A percentile compares a stretch with the other conserved stretches of the same genome.
phyloP scores from a whole-genome alignment of 1,140 invertebrate species.

The Drosophila melanogaster region Release_6_plus_ISO1_MT NT_033777.3:20178001-20178500 shows the following conservation, averaged over 20 bases:
- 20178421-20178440: conserved; percentile 37
- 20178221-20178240: conserved; percentile 66
- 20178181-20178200: neutral
- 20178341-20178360: neutral
- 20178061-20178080: conserved; percentile 45
- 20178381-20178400: conserved; percentile 26
- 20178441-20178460: conserved; percentile 29
- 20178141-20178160: conserved; percentile 52
- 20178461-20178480: conserved; percentile 70
- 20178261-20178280: conserved; percentile 70
- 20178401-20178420: conserved; percentile 42
- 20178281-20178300: conserved; percentile 32
- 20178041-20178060: conserved; percentile 50
- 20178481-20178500: conserved; percentile 68
- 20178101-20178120: conserved; percentile 54
- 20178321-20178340: neutral
- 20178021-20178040: conserved; percentile 34
- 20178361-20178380: conserved; percentile 55
- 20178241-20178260: conserved; percentile 59
- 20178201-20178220: conserved; percentile 1
- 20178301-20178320: conserved; percentile 8
- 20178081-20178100: conserved; percentile 21
- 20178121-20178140: conserved; percentile 31
- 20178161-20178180: neutral
- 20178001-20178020: conserved; percentile 42